Percentiles rank a stretch among this genome's conserved stretches.
phyloP scores from a whole-genome alignment of 2,797 vertebrate genomes.

The Masticophis lateralis region DNA sequence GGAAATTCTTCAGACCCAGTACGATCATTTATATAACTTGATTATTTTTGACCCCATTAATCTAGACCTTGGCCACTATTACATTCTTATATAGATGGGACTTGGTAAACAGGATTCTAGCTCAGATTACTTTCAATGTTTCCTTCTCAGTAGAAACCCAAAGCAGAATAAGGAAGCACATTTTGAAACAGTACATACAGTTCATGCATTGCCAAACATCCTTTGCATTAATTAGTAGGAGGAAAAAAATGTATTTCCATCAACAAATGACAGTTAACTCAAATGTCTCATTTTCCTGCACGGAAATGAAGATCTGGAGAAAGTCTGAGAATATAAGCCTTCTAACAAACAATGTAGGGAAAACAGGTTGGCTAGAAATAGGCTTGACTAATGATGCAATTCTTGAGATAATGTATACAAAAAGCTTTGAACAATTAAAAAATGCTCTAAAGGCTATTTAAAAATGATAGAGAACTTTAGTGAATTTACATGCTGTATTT shows the following conservation, averaged over 20 bases:
- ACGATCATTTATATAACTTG: conserved; percentile 59
- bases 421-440: not conserved
- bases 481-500: not conserved
- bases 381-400: not conserved
- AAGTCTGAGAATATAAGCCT: not conserved
- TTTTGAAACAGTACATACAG: conserved; percentile 51
- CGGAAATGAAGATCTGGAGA: not conserved
- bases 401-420: not conserved
- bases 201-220: conserved; percentile 55
- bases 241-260: conserved; percentile 51
- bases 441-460: not conserved
- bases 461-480: not conserved
- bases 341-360: not conserved
- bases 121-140: conserved; percentile 29
- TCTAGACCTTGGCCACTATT: conserved; percentile 57
- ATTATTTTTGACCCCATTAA: conserved; percentile 46
- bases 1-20: conserved; percentile 67
- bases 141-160: conserved; percentile 37
- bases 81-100: conserved; percentile 68
- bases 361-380: not conserved
- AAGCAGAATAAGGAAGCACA: conserved; percentile 32
- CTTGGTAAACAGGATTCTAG: conserved; percentile 51
- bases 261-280: conserved; percentile 38
- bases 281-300: conserved; percentile 14
- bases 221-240: conserved; percentile 51